Evolutionary conservation across 37 sponge, comb jelly and placozoan species (phyloP), one percentile per base, ranked within the genome.

Genomic region (Chondrosia reniformis): DNA sequence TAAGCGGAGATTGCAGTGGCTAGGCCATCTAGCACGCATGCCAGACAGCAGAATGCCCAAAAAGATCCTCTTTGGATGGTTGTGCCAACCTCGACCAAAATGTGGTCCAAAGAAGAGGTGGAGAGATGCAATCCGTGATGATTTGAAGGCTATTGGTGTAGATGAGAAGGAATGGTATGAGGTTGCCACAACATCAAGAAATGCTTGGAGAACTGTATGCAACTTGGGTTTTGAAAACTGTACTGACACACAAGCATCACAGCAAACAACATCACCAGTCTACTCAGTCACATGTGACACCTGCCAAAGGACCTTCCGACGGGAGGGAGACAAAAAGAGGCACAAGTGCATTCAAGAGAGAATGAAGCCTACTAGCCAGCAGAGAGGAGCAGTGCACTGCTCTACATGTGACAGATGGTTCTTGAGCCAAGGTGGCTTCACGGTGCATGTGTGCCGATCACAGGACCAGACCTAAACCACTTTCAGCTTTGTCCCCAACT

Each of bases 331-430:
- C 34, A 61, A 63, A 45, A 61, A 78, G 43, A 36, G 79, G 25
- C 65, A 78, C 65, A 78, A 78, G 44, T 78, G 79, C 45, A n/a
- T 63, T 8, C 28, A 37, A 21, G 79, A 63, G 65, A 61, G 79
- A 45, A 63, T 17, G 65, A 63, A 63, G 32, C 65, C 79, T 78
- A 65, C 40, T 13, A 63, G 65, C 63, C 63, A 78, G 79, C 65
- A 61, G 33, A 27, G 40, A 63, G 79, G 79, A 41, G 79, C 79
- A 4, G 46, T 61, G 63, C 79, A 61, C 28, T 78, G 79, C 39
- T 13, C n/a, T 3, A 38, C 8, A n/a, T 78, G 79, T 78, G 30
- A 10, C 25, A 61, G 79, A 37, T 78, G 79, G 79, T 78, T 78
- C 32, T 12, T 19, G 32, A 78, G 65, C 44, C 21, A 37, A 15